Base-by-base conservation (phyloP, 1,140 invertebrate genomes). In the Drosophila equinoxialis region DNA sequence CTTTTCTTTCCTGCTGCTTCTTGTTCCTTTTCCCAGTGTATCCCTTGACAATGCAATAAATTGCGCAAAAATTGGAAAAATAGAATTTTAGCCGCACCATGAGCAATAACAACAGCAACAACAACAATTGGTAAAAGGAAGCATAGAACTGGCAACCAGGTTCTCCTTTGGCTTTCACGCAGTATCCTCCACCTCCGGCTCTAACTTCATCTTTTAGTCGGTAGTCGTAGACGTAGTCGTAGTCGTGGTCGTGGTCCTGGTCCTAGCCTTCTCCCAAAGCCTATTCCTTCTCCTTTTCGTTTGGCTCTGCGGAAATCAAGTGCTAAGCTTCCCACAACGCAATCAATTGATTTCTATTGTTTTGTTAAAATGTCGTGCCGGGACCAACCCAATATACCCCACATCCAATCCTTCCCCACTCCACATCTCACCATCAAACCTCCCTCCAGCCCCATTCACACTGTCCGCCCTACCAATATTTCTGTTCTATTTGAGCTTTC, bases 311-410 rank as follows among this genome's bases (percentile, higher is more conserved):
- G 74, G 80, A 89, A 87, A 84, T 87, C 84, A 87, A 87, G 83
- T 87, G 83, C 83, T 87, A 87, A 87, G 83, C 83, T 87, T 89
- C 83, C 83, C 83, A 89, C 83, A 87, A 87, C 84, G 84, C 84
- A 89, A 87, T 89, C 84, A 87, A 87, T 87, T 89, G 84, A 87
- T 87, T 87, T 87, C 84, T 87, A 87, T 87, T 87, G 83, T 87
- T 87, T 87, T 87, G 84, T 89, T 83, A 83, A 87, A 89, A 89
- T 89, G 84, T 87, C 79, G 79, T 83, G 72, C 70, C 63, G 79
- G 65, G 61, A 65, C 63, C 65, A 65, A 51, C 45, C 45, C 45
- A 14, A 10, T 51, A 64, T 59, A 48, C 23, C 60, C 59, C 55
- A 41, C 26, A n/a, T n/a, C 51, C 35, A 30, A 30, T 30, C 2